Conservation (phyloP, 2,888 invertebrate species). For the Campoletis raptor region DNA sequence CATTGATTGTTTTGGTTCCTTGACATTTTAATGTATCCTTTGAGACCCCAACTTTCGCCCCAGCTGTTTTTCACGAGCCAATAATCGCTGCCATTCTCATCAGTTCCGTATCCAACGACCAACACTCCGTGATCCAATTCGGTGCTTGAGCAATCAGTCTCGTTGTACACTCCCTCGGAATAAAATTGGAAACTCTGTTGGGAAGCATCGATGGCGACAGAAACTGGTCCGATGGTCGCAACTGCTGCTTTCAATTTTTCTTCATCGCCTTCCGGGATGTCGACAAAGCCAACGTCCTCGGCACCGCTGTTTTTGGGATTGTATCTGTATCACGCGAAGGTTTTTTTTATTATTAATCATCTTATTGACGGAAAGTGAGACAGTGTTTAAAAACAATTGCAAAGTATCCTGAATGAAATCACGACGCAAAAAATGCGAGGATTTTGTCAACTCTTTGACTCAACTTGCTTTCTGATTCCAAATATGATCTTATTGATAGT, state of each 20-base stretch:
- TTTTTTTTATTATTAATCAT: slow-evolving; percentile 9
- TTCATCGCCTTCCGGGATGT: slow-evolving; percentile 91
- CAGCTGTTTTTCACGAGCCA: slow-evolving; percentile 97
- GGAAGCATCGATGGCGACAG: slow-evolving; percentile 96
- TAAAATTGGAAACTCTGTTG: slow-evolving; percentile 95
- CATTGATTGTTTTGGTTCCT: slow-evolving; percentile 94
- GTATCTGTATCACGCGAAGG: slow-evolving; percentile 85
- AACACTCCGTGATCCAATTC: slow-evolving; percentile 94
- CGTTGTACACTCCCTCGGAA: slow-evolving; percentile 92
- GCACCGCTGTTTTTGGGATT: slow-evolving; percentile 90
- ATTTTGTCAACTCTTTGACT: background rate
- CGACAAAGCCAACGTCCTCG: slow-evolving; percentile 92
- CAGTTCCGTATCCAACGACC: slow-evolving; percentile 93
- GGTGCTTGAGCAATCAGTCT: slow-evolving; percentile 90
- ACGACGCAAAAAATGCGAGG: background rate
- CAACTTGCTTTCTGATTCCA: background rate
- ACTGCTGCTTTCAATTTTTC: slow-evolving; percentile 91
- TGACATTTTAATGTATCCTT: slow-evolving; percentile 95
- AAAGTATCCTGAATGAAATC: background rate
- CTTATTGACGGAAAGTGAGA: background rate
- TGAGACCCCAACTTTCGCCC: slow-evolving; percentile 92
- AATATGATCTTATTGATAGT: background rate
- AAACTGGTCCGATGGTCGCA: slow-evolving; percentile 93
- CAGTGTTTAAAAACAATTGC: background rate
- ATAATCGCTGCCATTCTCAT: slow-evolving; percentile 89